Conservation (phyloP, 2,888 invertebrate species). For the Scaptomyza flava region DNA sequence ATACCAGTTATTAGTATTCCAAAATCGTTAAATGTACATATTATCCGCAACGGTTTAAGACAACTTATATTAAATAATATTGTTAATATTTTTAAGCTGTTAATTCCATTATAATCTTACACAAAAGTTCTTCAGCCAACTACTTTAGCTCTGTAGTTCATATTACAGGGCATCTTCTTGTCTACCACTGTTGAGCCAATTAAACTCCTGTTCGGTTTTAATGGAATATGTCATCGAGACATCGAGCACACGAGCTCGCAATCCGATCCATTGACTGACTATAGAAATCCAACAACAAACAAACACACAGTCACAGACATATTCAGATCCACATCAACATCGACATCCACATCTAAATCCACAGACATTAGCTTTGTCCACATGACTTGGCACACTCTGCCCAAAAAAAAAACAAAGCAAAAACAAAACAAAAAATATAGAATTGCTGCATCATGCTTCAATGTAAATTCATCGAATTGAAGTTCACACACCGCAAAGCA, state of each 20-base stretch:
- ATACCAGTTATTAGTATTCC: too few relatives aligned
- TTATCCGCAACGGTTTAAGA: too few relatives aligned
- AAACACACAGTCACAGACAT: background rate
- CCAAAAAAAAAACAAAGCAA: constrained; percentile 41
- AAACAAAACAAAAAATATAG: background rate
- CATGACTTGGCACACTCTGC: constrained; percentile 61
- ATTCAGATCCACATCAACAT: constrained; percentile 9
- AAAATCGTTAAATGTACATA: too few relatives aligned
- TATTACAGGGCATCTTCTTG: background rate
- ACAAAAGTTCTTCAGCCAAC: too few relatives aligned
- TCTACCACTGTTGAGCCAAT: background rate
- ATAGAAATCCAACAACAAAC: constrained; percentile 27
- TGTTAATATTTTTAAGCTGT: too few relatives aligned
- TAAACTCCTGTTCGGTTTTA: constrained; percentile 33
- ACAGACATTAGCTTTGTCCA: constrained; percentile 72
- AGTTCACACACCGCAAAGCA: constrained; percentile 56
- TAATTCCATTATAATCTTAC: too few relatives aligned
- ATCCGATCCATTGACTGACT: constrained; percentile 52
- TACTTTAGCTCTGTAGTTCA: too few relatives aligned
- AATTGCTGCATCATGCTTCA: constrained; percentile 67
- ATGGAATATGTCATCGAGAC: constrained; percentile 74
- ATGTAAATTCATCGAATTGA: constrained; percentile 69
- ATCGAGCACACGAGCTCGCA: constrained; percentile 41
- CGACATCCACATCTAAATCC: constrained; percentile 53
- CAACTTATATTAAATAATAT: too few relatives aligned